These are phyloP conservation scores for Salpingus planirostris DNA, from an alignment of 2,888 invertebrate genomes.

Conservation along the genomic window DNA sequence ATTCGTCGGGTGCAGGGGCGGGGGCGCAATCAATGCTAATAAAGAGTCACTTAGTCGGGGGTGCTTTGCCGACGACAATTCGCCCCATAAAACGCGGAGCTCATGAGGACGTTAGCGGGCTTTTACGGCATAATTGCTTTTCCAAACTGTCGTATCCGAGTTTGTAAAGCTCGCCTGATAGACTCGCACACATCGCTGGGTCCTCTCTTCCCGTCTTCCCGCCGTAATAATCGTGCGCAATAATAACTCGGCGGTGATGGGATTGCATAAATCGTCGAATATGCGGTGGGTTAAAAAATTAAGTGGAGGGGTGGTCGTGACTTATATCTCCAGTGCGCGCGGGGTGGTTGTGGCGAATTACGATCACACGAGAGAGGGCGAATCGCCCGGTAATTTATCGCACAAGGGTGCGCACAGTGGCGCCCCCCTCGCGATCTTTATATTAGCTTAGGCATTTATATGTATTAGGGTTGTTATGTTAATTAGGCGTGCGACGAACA, in stretches of 20 bases:
- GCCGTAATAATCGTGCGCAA: too few species aligned
- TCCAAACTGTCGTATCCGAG: slow-evolving; percentile 33
- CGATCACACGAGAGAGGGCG: too few species aligned
- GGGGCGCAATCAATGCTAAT: slow-evolving; percentile 26
- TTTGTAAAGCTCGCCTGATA: slow-evolving; percentile 27
- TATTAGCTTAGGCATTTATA: slow-evolving; percentile 32
- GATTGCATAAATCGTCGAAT: slow-evolving; percentile 22
- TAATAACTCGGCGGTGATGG: too few species aligned
- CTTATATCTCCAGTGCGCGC: too few species aligned
- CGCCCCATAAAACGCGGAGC: slow-evolving; percentile 28
- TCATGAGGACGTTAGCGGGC: slow-evolving; percentile 22
- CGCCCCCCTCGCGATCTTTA: slow-evolving; percentile 16
- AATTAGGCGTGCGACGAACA: slow-evolving; percentile 14
- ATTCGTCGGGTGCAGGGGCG: too few species aligned
- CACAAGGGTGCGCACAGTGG: slow-evolving; percentile 24
- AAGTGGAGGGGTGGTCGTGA: too few species aligned
- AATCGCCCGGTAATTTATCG: too few species aligned
- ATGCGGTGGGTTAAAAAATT: too few species aligned
- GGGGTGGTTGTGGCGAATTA: too few species aligned
- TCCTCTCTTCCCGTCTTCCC: too few species aligned
- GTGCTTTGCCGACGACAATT: slow-evolving; percentile 20
- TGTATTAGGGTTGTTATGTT: slow-evolving; percentile 23
- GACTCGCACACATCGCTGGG: slow-evolving; percentile 23
- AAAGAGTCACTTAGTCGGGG: slow-evolving; percentile 26
- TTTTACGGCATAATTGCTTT: slow-evolving; percentile 32